Evolutionary conservation across 1,140 invertebrate species (phyloP).

Genomic region (Babylonia areolata): DNA sequence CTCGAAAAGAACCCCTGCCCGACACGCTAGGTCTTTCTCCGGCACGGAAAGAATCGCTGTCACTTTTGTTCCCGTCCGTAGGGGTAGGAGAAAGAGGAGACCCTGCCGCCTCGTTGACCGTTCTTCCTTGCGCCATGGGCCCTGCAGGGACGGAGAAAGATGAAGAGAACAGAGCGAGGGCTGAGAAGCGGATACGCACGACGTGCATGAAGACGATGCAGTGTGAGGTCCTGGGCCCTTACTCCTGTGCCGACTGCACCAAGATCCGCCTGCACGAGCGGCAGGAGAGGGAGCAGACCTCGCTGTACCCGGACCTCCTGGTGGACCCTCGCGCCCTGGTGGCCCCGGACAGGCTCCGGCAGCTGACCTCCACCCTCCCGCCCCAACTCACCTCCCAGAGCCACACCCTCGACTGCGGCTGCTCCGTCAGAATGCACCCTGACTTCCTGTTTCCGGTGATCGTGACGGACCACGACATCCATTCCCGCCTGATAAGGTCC

Average conservation of each 20-base stretch:
- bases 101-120: neutral
- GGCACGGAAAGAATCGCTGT: neutral
- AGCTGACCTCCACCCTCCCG: neutral
- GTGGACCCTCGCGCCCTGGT: slow-evolving; percentile 25
- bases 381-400: slow-evolving; percentile 3
- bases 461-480: slow-evolving; percentile 27
- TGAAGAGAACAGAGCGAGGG: neutral
- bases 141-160: neutral
- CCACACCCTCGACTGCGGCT: slow-evolving; percentile 34
- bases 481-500: neutral
- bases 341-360: slow-evolving; percentile 5
- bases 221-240: slow-evolving; percentile 38
- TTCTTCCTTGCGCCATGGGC: neutral
- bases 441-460: slow-evolving; percentile 41
- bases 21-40: neutral
- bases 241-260: slow-evolving; percentile 28
- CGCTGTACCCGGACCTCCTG: slow-evolving; percentile 17
- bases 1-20: neutral
- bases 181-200: neutral
- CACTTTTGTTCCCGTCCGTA: neutral
- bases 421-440: slow-evolving; percentile 23
- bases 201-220: slow-evolving; percentile 26
- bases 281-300: slow-evolving; percentile 3
- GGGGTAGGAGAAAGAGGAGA: no score
- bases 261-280: slow-evolving; percentile 11